Percentiles rank a stretch among this genome's conserved stretches.
phyloP scores from a whole-genome alignment of 2,888 invertebrate species.

The Drosophila prolongata region DNA sequence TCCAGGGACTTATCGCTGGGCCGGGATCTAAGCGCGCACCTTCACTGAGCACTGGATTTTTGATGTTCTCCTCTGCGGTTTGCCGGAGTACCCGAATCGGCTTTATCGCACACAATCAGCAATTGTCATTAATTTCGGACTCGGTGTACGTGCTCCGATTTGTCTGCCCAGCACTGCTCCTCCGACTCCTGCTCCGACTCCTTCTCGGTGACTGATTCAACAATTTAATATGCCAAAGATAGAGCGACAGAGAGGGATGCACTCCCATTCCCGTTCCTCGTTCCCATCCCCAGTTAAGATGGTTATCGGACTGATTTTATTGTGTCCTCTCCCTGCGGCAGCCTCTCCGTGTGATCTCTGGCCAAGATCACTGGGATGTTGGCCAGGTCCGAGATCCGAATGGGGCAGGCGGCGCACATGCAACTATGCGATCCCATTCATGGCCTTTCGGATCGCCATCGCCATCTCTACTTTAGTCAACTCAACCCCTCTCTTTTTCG shows the following conservation, averaged over 20 bases:
- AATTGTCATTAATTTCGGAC: conserved; percentile 81
- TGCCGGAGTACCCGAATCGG: conserved; percentile 20
- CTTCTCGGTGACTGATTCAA: conserved; percentile 63
- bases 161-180: conserved; percentile 55
- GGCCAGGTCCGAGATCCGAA: conserved; percentile 16
- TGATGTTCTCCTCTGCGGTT: conserved; percentile 7
- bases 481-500: background rate
- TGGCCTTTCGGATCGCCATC: conserved; percentile 24
- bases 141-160: conserved; percentile 81
- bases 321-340: conserved; percentile 58
- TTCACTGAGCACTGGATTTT: conserved; percentile 24
- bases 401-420: conserved; percentile 56
- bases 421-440: conserved; percentile 68
- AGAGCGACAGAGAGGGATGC: conserved; percentile 17
- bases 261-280: background rate
- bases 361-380: background rate
- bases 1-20: conserved; percentile 7
- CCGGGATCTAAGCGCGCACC: conserved; percentile 27
- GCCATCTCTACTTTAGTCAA: background rate
- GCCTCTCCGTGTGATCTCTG: conserved; percentile 32
- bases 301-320: conserved; percentile 69
- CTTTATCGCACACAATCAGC: conserved; percentile 79
- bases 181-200: background rate
- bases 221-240: conserved; percentile 82
- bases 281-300: conserved; percentile 58